A percentile compares a stretch with the other conserved stretches of the same genome.
Conservation (phyloP, 2,888 invertebrate genomes). For the Diloba caeruleocephala region DNA sequence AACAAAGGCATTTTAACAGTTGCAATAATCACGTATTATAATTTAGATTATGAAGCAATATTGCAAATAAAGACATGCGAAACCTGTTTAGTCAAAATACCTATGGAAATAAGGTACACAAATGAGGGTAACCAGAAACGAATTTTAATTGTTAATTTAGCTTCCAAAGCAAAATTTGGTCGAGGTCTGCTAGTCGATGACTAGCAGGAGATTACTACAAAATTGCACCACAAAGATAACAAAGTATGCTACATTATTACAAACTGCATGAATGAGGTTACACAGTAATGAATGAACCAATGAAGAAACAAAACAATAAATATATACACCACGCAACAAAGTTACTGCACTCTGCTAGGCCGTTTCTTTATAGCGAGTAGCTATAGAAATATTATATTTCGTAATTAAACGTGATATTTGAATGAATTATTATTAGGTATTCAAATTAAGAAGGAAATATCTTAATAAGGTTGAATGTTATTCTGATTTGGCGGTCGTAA, state of each 20-base stretch:
- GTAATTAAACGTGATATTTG: slow-evolving; percentile 50
- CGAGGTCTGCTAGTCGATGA: no score
- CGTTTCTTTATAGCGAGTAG: slow-evolving; percentile 21
- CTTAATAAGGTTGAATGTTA: slow-evolving; percentile 27
- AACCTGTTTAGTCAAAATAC: no score
- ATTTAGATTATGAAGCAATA: no score
- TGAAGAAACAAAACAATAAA: slow-evolving; percentile 19
- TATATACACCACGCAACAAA: slow-evolving; percentile 31
- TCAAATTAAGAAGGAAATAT: slow-evolving; percentile 33
- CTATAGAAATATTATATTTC: slow-evolving; percentile 33
- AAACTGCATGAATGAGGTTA: slow-evolving; percentile 22
- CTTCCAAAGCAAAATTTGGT: no score
- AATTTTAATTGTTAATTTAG: no score
- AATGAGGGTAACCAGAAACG: no score
- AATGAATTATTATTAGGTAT: slow-evolving; percentile 25
- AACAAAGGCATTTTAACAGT: not conserved
- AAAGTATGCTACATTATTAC: no score
- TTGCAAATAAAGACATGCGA: no score
- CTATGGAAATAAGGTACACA: no score
- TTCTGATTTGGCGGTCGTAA: slow-evolving; percentile 25
- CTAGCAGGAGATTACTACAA: no score
- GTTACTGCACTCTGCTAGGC: slow-evolving; percentile 30
- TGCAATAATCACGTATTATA: no score
- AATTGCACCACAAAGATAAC: no score
- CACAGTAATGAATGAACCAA: slow-evolving; percentile 25